Conservation (phyloP, 2,113 vertebrate species). For the Argyrosomus japonicus region DNA sequence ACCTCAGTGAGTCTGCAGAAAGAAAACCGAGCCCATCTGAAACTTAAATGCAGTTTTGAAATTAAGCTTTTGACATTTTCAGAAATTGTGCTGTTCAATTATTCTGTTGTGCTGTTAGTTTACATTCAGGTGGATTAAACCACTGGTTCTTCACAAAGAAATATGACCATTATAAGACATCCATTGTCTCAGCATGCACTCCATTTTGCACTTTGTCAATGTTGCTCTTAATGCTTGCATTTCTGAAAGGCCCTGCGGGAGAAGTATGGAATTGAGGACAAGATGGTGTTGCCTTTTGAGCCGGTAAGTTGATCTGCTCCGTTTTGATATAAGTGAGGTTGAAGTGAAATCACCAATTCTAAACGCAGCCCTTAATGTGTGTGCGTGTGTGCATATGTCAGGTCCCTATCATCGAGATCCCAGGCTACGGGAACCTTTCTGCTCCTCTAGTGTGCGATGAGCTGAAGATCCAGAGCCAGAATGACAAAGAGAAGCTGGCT, state of each 20-base stretch:
- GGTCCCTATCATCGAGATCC: conserved; percentile 95
- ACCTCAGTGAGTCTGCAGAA: not conserved
- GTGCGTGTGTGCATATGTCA: conserved; percentile 60
- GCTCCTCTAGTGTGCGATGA: conserved; percentile 92
- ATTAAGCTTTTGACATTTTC: not conserved
- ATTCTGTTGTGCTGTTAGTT: not conserved
- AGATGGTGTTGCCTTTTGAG: conserved; percentile 96
- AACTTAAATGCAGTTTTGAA: not conserved
- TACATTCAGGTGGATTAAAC: not conserved
- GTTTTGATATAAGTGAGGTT: not conserved
- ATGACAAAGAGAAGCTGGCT: conserved; percentile 94
- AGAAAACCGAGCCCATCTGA: not conserved
- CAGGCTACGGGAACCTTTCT: conserved; percentile 93
- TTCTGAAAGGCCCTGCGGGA: conserved; percentile 88
- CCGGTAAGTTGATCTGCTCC: conserved; percentile 85
- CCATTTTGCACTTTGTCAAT: not conserved
- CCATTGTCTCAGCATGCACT: no score
- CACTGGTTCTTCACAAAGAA: not conserved
- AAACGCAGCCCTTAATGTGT: not conserved
- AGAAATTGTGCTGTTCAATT: no score
- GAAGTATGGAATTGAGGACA: conserved; percentile 95
- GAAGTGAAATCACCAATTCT: not conserved
- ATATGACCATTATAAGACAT: not conserved
- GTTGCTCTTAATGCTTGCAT: not conserved
- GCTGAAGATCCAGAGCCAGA: conserved; percentile 98